Evolutionary conservation across 2,113 vertebrate genomes (phyloP).

Genomic region (Dipodomys merriami): DNA sequence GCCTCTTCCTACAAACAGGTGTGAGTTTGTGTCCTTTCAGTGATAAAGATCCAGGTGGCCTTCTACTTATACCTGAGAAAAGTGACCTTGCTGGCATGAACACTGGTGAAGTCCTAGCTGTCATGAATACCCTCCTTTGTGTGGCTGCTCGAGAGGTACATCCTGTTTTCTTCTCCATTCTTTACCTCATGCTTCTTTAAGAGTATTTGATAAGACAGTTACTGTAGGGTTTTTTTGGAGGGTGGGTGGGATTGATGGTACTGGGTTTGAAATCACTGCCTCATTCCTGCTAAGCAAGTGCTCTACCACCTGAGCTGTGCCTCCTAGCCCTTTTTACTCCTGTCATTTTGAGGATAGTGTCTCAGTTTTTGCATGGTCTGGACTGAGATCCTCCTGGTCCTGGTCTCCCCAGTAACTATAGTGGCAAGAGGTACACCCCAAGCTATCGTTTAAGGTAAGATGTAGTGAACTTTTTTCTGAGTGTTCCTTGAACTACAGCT

Average conservation of each 20-base stretch:
- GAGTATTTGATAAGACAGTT: neutral
- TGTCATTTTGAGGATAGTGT: too few relatives aligned
- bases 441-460: too few relatives aligned
- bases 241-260: too few relatives aligned
- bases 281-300: neutral
- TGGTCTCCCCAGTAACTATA: too few relatives aligned
- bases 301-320: neutral
- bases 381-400: too few relatives aligned
- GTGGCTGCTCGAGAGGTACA: conserved; percentile 94
- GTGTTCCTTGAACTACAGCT: too few relatives aligned
- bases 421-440: too few relatives aligned
- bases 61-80: conserved; percentile 94
- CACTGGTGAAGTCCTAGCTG: conserved; percentile 90
- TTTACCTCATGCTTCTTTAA: neutral
- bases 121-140: conserved; percentile 93
- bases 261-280: neutral
- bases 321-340: neutral
- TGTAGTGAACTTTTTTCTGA: too few relatives aligned
- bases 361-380: too few relatives aligned
- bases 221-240: too few relatives aligned
- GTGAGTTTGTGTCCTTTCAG: conserved; percentile 82
- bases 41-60: conserved; percentile 94
- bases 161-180: rapidly evolving
- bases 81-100: conserved; percentile 89
- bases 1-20: neutral